Base-by-base conservation (phyloP, 2,113 vertebrate genomes). In the western clawed frog (Xenopus tropicalis) region DNA sequence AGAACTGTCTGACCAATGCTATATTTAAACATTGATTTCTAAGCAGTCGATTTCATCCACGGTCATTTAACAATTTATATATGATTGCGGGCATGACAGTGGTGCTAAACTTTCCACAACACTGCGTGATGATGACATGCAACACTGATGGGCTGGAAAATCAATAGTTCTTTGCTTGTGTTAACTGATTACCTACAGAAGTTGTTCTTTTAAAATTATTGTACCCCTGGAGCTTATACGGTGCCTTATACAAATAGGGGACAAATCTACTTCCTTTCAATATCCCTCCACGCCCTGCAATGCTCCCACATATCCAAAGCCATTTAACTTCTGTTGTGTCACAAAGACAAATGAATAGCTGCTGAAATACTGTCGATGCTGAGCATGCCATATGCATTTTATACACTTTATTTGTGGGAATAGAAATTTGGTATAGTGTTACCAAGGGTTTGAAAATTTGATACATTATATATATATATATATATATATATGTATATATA, bases 141-240 rank as follows among this genome's bases (percentile, higher is more conserved):
- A 80, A 67, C 59, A 80, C 72, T 0, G 37, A 56, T 22, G 25
- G 61, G 59, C 0, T 52, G 76, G 65, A 78, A 82, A 80, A 83
- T 83, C 84, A 61, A 80, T 85, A 65, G 61, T 11, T 37, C 52
- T 77, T 61, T 68, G 59, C 21, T 78, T 68, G 84, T 78, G 76
- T 82, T 80, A 85, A 82, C 78, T 71, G 80, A 72, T 86, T 86
- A 86, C 86, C 82, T 81, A 78, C 57, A 16, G 66, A 14, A 42
- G 12, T 78, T 51, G 11, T 21, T 77, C 65, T 21, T 43, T 46
- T 62, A 14, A 12, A 13, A 0, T 9, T 37, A 65, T 71, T 56
- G 29, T 51, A 58, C 63, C 42, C 46, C n/a, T 1, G 5, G 3
- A 1, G 11, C 1, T 68, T 65, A 62, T n/a, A n/a, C n/a, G n/a